A percentile compares a stretch with the other conserved stretches of the same genome.
Evolutionary conservation across 2,113 vertebrate species (phyloP).

Genomic region (Apistogramma diplotaenia): DNA sequence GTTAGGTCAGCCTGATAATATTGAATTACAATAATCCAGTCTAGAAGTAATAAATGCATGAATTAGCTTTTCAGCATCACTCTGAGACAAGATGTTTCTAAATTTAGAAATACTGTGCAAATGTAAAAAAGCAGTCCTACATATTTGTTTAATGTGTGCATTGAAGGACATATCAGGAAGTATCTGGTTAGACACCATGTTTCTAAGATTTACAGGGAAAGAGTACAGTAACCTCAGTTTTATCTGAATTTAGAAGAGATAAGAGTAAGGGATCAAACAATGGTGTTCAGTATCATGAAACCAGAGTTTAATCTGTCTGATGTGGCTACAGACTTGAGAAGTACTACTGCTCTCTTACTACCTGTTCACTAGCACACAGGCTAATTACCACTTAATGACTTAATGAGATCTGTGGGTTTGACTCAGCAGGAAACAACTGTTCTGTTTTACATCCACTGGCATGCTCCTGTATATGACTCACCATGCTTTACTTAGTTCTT

Average conservation of each 20-base stretch:
- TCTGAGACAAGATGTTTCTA: no score
- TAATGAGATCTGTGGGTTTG: conserved; percentile 70
- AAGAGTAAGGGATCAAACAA: conserved; percentile 32
- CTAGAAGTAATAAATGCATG: no score
- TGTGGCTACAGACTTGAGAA: neutral
- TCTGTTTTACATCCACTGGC: conserved; percentile 73
- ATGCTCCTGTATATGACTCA: conserved; percentile 67
- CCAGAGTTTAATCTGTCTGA: conserved; percentile 16
- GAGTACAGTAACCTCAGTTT: no score
- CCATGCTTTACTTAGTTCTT: conserved; percentile 22
- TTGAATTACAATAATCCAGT: no score
- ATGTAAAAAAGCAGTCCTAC: no score
- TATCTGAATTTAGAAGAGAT: neutral
- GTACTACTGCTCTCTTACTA: conserved; percentile 35
- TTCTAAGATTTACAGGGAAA: no score
- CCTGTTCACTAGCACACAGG: conserved; percentile 63
- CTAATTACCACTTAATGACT: conserved; percentile 73
- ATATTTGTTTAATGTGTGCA: no score
- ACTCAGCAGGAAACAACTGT: conserved; percentile 69
- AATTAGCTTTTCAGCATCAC: no score
- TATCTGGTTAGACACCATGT: no score
- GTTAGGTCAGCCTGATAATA: no score
- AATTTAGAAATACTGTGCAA: no score
- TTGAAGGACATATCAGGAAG: no score
- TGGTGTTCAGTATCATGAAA: neutral